phyloP scores from a whole-genome alignment of 92 coral and sea anemone species.

The Umimayanthus kanabou region DNA sequence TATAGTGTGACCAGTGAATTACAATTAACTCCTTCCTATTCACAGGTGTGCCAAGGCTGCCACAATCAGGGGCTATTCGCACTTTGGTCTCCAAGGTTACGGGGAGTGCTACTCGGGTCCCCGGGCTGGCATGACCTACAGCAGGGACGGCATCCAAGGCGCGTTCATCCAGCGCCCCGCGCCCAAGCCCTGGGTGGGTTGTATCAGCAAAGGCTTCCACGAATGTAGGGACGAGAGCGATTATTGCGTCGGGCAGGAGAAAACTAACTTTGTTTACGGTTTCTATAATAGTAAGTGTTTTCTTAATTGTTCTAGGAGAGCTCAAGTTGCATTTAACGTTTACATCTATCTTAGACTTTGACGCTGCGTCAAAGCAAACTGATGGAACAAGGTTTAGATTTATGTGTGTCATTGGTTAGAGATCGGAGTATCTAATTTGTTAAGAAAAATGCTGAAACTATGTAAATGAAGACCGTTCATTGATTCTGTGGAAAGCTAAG shows the following conservation, averaged over 20 bases:
- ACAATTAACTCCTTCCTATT: too few species aligned
- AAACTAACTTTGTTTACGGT: conserved; percentile 91
- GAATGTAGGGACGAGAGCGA: conserved; percentile 75
- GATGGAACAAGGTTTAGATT: too few species aligned
- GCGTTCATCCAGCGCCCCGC: conserved; percentile 87
- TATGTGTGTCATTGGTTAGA: too few species aligned
- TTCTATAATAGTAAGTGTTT: conserved; percentile 72
- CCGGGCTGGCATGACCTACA: conserved; percentile 79
- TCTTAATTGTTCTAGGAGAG: too few species aligned
- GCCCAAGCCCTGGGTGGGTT: conserved; percentile 96
- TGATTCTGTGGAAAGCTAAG: too few species aligned
- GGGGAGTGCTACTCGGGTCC: conserved; percentile 97
- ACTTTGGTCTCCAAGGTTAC: conserved; percentile 93
- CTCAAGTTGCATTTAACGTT: too few species aligned
- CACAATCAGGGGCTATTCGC: conserved; percentile 80
- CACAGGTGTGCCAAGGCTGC: conserved; percentile 86
- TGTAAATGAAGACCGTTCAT: too few species aligned
- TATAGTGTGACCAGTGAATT: too few species aligned
- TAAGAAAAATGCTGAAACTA: too few species aligned
- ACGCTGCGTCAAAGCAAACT: too few species aligned
- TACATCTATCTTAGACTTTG: too few species aligned
- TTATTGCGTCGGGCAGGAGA: conserved; percentile 92
- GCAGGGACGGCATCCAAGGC: conserved; percentile 84
- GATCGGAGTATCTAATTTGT: too few species aligned
- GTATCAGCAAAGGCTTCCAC: conserved; percentile 64